Base-by-base conservation (phyloP, 2,113 vertebrate species). In the Brienomyrus longianalis region DNA sequence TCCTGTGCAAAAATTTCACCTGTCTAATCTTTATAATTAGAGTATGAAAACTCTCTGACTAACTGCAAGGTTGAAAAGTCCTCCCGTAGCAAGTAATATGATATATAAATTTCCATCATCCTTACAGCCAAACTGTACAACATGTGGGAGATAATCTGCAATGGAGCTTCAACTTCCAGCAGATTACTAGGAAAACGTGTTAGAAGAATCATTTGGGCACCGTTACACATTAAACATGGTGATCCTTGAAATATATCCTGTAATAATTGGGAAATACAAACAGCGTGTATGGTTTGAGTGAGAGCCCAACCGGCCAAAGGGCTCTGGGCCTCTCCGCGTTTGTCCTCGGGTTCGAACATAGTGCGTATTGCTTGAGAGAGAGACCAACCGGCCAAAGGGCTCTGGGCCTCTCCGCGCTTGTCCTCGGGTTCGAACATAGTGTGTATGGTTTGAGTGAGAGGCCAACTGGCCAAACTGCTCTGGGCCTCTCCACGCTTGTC, bases 11-110 rank as follows among this genome's bases (percentile, higher is more conserved):
- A 27, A 90, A 51, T 4, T 62, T 85, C 52, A 86, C 83, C 56
- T 89, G 35, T 21, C 47, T 90, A 70, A 87, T 87, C 54, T 90
- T 31, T 39, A 54, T 39, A 54, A 54, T 35, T 31, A n/a, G 50
- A 87, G 35, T 27, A 85, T 51, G 11, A 51, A 48, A 51, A 48
- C 48, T 86, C n/a, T n/a, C 83, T 50, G 83, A 27, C 62, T 70
- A 70, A 70, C 27, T 70, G n/a, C 10, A 27, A 70, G 62, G n/a
- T 70, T 70, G n/a, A 13, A 27, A 70, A 19, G 74, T 80, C 35
- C 74, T 80, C 74, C 35, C 74, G 43, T 80, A 19, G 35, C 31
- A 80, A 17, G 0, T 80, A 80, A 43, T 35, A 17, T 43, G 13
- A 35, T 80, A 39, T 80, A 80, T 80, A 43, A 43, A 80, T 39